Evolutionary conservation across 2,797 vertebrate species (phyloP).

Genomic region (Paguma larvata): DNA sequence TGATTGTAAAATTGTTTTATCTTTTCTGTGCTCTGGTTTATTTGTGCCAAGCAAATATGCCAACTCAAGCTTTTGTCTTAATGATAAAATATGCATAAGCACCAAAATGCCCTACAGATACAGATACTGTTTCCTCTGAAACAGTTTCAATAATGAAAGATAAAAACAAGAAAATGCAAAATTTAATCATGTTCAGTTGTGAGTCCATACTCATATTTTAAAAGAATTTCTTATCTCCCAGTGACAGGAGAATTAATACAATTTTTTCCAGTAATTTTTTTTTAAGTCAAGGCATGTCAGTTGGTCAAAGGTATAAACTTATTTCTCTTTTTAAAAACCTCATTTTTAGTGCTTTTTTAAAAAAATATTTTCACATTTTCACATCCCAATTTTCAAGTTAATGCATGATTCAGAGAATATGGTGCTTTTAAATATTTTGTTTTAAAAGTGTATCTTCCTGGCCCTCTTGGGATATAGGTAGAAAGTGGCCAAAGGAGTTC

Average conservation of each 20-base stretch:
- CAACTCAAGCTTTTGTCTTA: conserved; percentile 19
- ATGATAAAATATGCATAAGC: conserved; percentile 1
- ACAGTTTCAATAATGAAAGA: conserved; percentile 17
- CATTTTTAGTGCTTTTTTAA: neutral
- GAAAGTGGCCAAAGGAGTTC: neutral
- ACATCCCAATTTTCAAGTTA: neutral
- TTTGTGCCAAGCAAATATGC: neutral
- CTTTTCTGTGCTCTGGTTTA: neutral
- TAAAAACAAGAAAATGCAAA: conserved; percentile 37
- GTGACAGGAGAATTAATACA: conserved; percentile 8
- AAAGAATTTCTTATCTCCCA: neutral
- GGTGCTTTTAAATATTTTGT: neutral
- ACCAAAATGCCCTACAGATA: neutral
- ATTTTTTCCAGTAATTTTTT: neutral
- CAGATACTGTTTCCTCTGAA: neutral
- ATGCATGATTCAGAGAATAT: neutral
- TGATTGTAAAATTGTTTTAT: neutral
- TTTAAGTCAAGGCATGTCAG: neutral
- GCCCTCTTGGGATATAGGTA: neutral
- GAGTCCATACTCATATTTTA: neutral
- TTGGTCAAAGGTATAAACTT: neutral
- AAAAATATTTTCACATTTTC: neutral
- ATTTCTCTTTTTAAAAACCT: neutral
- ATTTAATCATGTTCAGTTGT: neutral
- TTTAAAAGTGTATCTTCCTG: neutral